phyloP scores from a whole-genome alignment of 2,888 invertebrate species.

The Ormyrus thymus region DNA sequence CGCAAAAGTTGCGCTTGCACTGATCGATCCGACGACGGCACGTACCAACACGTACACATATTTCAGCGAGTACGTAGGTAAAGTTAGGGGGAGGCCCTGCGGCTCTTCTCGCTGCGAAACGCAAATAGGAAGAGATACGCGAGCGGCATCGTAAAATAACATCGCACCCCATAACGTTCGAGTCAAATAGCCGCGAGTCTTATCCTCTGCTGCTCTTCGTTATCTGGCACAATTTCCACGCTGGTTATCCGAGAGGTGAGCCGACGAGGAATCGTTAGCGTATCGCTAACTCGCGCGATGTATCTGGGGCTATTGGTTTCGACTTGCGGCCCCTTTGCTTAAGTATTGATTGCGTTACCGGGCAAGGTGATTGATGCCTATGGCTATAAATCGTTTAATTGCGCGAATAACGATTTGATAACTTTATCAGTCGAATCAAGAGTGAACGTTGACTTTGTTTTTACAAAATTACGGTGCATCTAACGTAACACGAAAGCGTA shows the following conservation, averaged over 20 bases:
- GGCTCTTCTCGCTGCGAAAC: constrained; percentile 38
- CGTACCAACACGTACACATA: not conserved
- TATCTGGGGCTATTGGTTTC: constrained; percentile 58
- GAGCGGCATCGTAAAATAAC: constrained; percentile 58
- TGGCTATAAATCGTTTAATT: too few species aligned
- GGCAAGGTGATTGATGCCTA: too few species aligned
- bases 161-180: constrained; percentile 49
- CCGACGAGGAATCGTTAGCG: constrained; percentile 66
- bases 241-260: constrained; percentile 43
- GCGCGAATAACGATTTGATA: too few species aligned
- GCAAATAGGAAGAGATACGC: constrained; percentile 56
- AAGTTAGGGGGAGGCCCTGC: not conserved
- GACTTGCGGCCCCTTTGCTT: not conserved
- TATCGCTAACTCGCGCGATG: constrained; percentile 70
- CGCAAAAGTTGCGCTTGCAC: constrained; percentile 1
- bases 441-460: too few species aligned
- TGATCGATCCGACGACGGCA: not conserved
- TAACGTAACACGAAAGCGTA: too few species aligned
- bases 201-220: constrained; percentile 54
- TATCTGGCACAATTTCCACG: constrained; percentile 61
- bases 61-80: not conserved
- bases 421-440: not conserved
- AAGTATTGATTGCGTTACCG: too few species aligned
- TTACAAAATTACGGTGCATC: too few species aligned
- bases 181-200: constrained; percentile 54